Percentiles rank a stretch among this genome's conserved stretches.
These are phyloP conservation scores for Enteromius afrohamiltoni DNA, from an alignment of 2,797 vertebrate species.

Conservation along the genomic window DNA sequence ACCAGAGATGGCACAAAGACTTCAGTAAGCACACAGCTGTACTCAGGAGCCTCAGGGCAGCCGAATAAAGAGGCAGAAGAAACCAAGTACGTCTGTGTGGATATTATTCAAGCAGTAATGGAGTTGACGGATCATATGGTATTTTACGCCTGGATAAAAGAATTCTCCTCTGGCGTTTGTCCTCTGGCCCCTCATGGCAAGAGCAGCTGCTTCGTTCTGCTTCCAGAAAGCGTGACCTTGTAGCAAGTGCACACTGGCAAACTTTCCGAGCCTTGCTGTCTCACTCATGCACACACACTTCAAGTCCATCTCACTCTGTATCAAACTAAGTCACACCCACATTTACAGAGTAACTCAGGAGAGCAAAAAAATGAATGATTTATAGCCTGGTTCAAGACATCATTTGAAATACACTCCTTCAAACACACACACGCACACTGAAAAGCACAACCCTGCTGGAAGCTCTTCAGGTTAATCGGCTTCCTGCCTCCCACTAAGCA, in stretches of 20 bases:
- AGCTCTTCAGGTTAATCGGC: conserved; percentile 51
- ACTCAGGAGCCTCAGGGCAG: not conserved
- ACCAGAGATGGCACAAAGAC: not conserved
- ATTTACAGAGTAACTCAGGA: conserved; percentile 8
- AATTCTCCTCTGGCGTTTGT: conserved; percentile 47
- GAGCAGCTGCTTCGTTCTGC: conserved; percentile 49
- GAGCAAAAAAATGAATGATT: conserved; percentile 33
- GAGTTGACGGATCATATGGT: conserved; percentile 34
- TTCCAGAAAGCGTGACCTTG: conserved; percentile 57
- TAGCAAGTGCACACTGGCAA: conserved; percentile 33
- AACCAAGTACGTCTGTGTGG: not conserved
- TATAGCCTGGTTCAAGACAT: conserved; percentile 28
- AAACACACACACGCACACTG: conserved; percentile 5
- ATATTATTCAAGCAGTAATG: conserved; percentile 25
- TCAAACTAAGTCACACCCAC: conserved; percentile 27
- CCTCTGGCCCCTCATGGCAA: conserved; percentile 46
- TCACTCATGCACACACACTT: conserved; percentile 22
- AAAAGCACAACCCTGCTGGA: conserved; percentile 29
- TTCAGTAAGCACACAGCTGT: not conserved
- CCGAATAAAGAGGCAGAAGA: not conserved
- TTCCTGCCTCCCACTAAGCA: conserved; percentile 28
- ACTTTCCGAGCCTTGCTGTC: conserved; percentile 19
- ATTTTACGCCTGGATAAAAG: conserved; percentile 46
- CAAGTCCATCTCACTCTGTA: conserved; percentile 1
- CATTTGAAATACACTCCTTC: conserved; percentile 14